Evolutionary conservation across 2,797 vertebrate species (phyloP).

Genomic region (Fistularia commersonii): DNA sequence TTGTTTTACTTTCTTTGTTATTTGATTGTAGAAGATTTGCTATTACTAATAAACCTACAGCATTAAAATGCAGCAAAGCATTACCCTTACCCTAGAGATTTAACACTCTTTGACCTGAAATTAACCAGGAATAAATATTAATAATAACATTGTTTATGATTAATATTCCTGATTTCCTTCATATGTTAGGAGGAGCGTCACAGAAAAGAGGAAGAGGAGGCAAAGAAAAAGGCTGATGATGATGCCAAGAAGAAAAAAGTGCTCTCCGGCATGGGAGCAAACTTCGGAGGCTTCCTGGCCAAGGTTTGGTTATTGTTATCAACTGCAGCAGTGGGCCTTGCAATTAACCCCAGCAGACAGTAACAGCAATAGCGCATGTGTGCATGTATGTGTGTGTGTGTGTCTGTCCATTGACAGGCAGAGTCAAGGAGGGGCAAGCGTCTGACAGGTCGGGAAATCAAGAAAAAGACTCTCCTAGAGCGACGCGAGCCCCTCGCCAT

Average conservation of each 20-base stretch:
- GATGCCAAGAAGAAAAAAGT: slow-evolving; percentile 92
- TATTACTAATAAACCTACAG: too few species aligned
- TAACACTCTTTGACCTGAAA: too few species aligned
- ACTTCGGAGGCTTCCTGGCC: slow-evolving; percentile 87
- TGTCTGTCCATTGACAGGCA: slow-evolving; percentile 43
- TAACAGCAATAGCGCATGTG: slow-evolving; percentile 2
- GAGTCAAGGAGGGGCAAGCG: slow-evolving; percentile 80
- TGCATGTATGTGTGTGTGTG: not conserved
- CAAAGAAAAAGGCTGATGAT: slow-evolving; percentile 86
- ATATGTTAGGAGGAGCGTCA: slow-evolving; percentile 83
- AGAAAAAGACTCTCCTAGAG: slow-evolving; percentile 80
- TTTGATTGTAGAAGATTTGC: too few species aligned
- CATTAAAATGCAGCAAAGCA: too few species aligned
- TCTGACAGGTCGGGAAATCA: slow-evolving; percentile 84
- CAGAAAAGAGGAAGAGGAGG: slow-evolving; percentile 89
- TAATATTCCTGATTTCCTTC: not conserved
- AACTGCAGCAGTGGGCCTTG: not conserved
- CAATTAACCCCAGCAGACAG: not conserved
- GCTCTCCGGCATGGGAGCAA: slow-evolving; percentile 86
- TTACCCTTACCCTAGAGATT: too few species aligned
- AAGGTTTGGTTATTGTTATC: slow-evolving; percentile 69
- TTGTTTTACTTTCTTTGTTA: too few species aligned
- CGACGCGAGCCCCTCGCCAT: slow-evolving; percentile 74
- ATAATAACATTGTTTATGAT: not conserved
- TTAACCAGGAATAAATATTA: not conserved